Base-by-base conservation (phyloP, 2,797 vertebrate species). In the Macroramphosus scolopax region DNA sequence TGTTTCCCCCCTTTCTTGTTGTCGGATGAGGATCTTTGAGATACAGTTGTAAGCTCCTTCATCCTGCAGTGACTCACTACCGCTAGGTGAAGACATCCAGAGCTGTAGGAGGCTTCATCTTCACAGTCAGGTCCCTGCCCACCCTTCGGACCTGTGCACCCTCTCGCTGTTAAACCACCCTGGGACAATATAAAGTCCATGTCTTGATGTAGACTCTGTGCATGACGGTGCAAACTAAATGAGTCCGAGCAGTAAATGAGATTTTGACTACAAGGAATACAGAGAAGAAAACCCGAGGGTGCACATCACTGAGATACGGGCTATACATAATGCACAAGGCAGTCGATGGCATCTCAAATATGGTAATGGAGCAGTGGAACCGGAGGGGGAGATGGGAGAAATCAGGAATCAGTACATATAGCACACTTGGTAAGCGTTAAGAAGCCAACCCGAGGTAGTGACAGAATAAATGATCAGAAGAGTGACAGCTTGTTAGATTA, bases 261-360 rank as follows among this genome's bases (percentile, higher is more conserved):
- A 67, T 64, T 76, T 53, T 41, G 30, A 29, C 60, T 63, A 70
- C 62, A 66, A 68, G 60, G 55, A 63, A 49, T 63, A 60, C 63
- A 72, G 39, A 51, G 54, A 67, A 33, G 47, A 74, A 43, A 58
- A 56, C 40, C 75, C 58, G 69, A 74, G 75, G 77, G 64, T 67
- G 41, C 32, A 26, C 57, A 46, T 63, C 45, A 55, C 48, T 29
- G 60, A 62, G 64, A 76, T 69, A 51, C 49, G 33, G 29, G 30
- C 46, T 58, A 78, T 81, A 76, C 63, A 79, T 82, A 68, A 76
- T 78, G 66, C 70, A 82, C 70, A 66, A 73, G 60, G 65, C 72
- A 54, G 47, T 45, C 58, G 59, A 73, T 56, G 51, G 43, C 51
- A 58, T 73, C 46, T 52, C 41, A 44, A 52, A 57, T 64, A 72